phyloP scores from a whole-genome alignment of 2,113 vertebrate species.

The Felis catus region F.catus_Fca126_mat1.0 CM031420.1:94000001-94000500 shows the following conservation, averaged over 20 bases:
- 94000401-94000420: background rate
- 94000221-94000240: constrained; percentile 33
- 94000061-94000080: background rate
- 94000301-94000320: constrained; percentile 40
- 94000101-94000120: background rate
- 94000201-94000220: constrained; percentile 7
- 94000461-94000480: background rate
- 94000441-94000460: constrained; percentile 18
- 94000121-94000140: background rate
- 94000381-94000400: background rate
- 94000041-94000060: constrained; percentile 42
- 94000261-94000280: constrained; percentile 36
- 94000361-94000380: background rate
- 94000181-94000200: constrained; percentile 35
- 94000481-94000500: constrained; percentile 18
- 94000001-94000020: background rate
- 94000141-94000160: background rate
- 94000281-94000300: constrained; percentile 35
- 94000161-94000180: background rate
- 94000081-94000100: background rate
- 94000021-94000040: background rate
- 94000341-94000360: background rate
- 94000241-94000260: constrained; percentile 1
- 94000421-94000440: background rate
- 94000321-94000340: background rate